Conservation (phyloP, 2,888 invertebrate species). For the Oxystoma pomonae region DNA sequence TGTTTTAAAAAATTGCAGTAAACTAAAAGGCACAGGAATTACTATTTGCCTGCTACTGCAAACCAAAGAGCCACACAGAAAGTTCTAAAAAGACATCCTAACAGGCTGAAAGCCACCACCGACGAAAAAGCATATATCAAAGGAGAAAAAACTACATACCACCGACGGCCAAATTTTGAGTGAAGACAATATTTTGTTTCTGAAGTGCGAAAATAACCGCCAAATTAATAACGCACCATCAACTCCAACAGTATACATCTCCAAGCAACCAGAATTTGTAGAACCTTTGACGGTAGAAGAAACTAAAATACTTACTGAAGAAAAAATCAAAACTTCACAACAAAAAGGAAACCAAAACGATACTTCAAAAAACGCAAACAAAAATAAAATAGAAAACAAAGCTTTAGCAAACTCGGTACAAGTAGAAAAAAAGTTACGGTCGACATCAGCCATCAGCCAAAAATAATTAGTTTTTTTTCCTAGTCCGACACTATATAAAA, state of each 20-base stretch:
- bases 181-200: not conserved
- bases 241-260: not conserved
- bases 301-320: not conserved
- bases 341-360: not conserved
- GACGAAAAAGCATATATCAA: not conserved
- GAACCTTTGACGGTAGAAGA: not conserved
- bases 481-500: not conserved
- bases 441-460: not conserved
- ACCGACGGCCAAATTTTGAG: not conserved
- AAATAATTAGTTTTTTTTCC: too few relatives aligned
- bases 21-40: not conserved
- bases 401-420: not conserved
- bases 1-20: too few relatives aligned
- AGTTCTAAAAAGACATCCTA: not conserved
- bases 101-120: not conserved
- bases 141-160: not conserved
- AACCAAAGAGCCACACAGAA: not conserved
- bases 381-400: not conserved
- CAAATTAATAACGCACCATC: not conserved
- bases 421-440: not conserved
- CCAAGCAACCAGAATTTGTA: not conserved
- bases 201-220: not conserved
- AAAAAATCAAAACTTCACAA: not conserved
- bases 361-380: not conserved
- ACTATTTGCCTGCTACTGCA: not conserved